Conservation (phyloP, 2,797 vertebrate genomes). For the Thunnus albacares region DNA sequence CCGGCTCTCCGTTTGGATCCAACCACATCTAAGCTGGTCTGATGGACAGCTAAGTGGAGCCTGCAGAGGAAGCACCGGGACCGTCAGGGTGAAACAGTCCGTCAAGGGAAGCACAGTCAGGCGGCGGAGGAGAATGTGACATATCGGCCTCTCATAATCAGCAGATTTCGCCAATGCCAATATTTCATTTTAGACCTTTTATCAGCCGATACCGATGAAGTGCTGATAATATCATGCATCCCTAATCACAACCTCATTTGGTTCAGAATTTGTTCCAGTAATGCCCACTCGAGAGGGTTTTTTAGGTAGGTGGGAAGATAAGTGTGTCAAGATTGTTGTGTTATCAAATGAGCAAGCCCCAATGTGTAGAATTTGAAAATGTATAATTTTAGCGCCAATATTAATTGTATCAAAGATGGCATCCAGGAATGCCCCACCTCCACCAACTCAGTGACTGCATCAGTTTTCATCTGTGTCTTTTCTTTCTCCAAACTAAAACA, state of each 20-base stretch:
- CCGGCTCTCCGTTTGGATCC: too few species aligned
- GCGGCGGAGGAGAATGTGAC: too few species aligned
- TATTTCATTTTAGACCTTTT: too few species aligned
- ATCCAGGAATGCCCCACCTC: neutral
- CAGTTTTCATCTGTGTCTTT: neutral
- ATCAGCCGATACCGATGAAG: too few species aligned
- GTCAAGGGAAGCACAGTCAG: too few species aligned
- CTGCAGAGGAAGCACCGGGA: too few species aligned
- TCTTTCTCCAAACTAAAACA: neutral
- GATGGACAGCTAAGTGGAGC: too few species aligned
- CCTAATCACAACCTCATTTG: neutral
- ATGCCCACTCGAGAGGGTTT: neutral
- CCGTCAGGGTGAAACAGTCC: too few species aligned
- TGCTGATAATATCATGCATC: too few species aligned
- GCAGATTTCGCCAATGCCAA: too few species aligned
- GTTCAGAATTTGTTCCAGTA: conserved; percentile 3
- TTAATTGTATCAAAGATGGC: neutral
- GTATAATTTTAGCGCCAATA: neutral
- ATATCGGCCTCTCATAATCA: too few species aligned
- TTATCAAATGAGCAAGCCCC: neutral
- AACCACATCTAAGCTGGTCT: too few species aligned
- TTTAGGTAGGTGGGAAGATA: neutral
- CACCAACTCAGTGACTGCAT: neutral
- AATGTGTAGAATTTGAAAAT: neutral
- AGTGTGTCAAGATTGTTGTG: neutral